Conservation (phyloP, 2,888 invertebrate genomes). For the Ornithoptera priamus region DNA sequence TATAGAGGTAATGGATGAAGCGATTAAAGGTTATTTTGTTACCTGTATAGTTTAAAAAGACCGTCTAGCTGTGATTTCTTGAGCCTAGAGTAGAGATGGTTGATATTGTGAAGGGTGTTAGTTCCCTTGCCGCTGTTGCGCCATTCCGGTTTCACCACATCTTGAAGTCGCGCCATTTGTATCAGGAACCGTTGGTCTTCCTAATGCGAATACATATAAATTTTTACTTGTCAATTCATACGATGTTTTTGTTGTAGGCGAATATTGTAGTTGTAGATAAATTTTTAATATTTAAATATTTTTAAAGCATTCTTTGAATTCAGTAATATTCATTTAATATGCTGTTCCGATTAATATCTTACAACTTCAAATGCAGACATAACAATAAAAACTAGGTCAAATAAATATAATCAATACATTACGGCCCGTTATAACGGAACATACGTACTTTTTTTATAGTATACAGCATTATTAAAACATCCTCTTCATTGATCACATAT, state of each 20-base stretch:
- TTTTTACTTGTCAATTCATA: neutral
- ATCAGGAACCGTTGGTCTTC: slow-evolving; percentile 91
- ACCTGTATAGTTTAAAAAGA: slow-evolving; percentile 90
- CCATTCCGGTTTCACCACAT: slow-evolving; percentile 90
- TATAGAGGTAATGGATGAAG: no score
- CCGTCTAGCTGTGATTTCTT: slow-evolving; percentile 86
- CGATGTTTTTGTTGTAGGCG: no score
- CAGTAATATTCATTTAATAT: no score
- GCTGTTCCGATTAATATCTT: neutral
- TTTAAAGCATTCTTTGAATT: no score
- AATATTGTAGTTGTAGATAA: no score
- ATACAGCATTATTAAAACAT: no score
- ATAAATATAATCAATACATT: neutral
- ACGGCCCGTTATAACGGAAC: neutral
- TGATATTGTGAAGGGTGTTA: slow-evolving; percentile 85
- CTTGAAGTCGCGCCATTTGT: slow-evolving; percentile 86
- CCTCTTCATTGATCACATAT: no score
- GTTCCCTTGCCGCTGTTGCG: slow-evolving; percentile 88
- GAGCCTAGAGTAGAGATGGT: slow-evolving; percentile 88
- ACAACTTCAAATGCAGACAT: neutral
- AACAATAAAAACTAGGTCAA: neutral
- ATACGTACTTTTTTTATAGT: neutral
- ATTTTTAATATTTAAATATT: no score
- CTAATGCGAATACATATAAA: slow-evolving; percentile 50
- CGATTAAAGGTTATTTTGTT: neutral